These are phyloP conservation scores for Hypsibius dujardini DNA, from an alignment of 1,140 invertebrate species.

Conservation along the genomic window DNA sequence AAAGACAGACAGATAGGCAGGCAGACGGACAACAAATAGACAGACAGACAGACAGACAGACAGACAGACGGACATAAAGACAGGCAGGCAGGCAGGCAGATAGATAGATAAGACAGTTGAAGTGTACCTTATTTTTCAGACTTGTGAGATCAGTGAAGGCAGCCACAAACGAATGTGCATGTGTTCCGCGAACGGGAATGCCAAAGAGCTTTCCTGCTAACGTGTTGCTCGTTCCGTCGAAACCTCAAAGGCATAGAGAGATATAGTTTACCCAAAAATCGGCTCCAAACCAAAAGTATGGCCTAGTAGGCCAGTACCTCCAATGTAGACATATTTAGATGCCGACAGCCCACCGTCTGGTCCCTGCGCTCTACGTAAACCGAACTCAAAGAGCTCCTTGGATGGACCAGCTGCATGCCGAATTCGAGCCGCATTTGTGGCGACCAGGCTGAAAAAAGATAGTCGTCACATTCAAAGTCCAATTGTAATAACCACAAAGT, in stretches of 20 bases:
- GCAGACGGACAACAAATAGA: too few relatives aligned
- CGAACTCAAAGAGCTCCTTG: constrained; percentile 79
- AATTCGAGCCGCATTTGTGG: constrained; percentile 93
- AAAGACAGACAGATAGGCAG: too few relatives aligned
- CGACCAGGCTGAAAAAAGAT: constrained; percentile 59
- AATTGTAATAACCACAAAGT: constrained; percentile 19
- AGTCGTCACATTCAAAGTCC: constrained; percentile 18
- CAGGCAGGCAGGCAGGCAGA: too few relatives aligned
- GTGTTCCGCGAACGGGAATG: constrained; percentile 91
- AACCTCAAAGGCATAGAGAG: constrained; percentile 45
- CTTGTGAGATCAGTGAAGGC: constrained; percentile 65
- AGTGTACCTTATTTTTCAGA: constrained; percentile 42
- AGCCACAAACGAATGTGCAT: constrained; percentile 96
- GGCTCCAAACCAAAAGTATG: constrained; percentile 7
- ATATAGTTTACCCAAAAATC: neutral
- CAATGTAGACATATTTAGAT: constrained; percentile 92
- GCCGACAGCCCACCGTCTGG: constrained; percentile 96
- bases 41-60: too few relatives aligned
- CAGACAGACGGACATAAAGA: too few relatives aligned
- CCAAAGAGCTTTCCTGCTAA: constrained; percentile 92
- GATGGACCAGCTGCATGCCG: constrained; percentile 70
- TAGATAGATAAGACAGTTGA: too few relatives aligned
- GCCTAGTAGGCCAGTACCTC: constrained; percentile 41
- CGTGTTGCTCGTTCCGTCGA: constrained; percentile 97
- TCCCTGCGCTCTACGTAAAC: constrained; percentile 83